Evolutionary conservation across 2,797 vertebrate species (phyloP), one percentile per base, ranked within the genome.

Genomic region (Acestrorhynchus altus): DNA sequence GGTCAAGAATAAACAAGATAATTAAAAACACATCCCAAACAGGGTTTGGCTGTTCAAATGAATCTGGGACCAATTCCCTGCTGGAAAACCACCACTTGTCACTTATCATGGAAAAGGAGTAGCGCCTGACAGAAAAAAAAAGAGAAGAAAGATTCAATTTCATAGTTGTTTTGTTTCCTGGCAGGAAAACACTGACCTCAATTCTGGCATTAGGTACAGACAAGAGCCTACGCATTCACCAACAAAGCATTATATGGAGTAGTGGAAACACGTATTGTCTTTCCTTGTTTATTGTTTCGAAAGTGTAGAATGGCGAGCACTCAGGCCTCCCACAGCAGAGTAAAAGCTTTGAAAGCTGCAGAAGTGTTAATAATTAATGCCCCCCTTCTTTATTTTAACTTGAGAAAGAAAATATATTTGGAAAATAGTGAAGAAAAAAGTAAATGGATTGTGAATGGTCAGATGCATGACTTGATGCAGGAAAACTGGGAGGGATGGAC

Each of bases 311-410:
- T 68, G 18, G 46, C 26, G 5, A 68, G 46, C 24, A 51, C 65
- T 51, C 26, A 13, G 16, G 46, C 61, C 63, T 57, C 63, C 52
- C 35, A 56, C 63, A 67, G 63, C 46, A 35, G 18, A 59, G 64
- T n/a, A 76, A 76, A 76, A 76, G 64, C 64, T 76, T 60, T 76
- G 74, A 76, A 76, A 76, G 74, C 64, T 68, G 52, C 64, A 54
- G 15, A 52, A 22, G 4, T 22, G 46, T 69, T 51, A 69, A 76
- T 68, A 67, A 59, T 76, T 68, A 68, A 76, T 68, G 52, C 8
- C 2, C 12, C 18, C 12, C 4, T 39, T 39, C 35, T 61, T 9
- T 39, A 24, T 46, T 74, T 57, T 75, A 46, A 31, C 47, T 28
- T 57, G 22, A 57, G 39, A 56, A 56, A 20, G 9, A 68, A 66